Evolutionary conservation across 2,113 vertebrate species (phyloP), one percentile per base, ranked within the genome.

Genomic region (Cyanoramphus novaezelandiae): DNA sequence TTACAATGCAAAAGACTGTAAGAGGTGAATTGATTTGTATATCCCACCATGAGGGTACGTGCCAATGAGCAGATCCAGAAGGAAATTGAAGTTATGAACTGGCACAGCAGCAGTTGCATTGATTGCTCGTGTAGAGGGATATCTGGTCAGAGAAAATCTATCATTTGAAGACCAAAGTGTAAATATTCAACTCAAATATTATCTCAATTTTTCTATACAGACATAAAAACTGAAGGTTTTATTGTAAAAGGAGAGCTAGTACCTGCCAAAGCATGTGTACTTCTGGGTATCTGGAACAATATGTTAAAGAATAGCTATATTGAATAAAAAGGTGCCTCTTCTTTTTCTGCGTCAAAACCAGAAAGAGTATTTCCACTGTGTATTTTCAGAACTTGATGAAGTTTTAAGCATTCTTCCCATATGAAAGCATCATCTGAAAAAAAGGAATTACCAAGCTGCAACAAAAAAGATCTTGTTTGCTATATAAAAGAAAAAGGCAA

Each of bases 371-470:
- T 92, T 95, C 44, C n/a, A 59, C 6, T 53, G 49, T 46, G 20
- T 33, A 44, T 89, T 95, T 92, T 85, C 69, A 96, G 47, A 75
- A 59, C 33, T 59, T 86, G 71, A 85, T 80, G 63, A 88, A 46
- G 17, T 81, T 91, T 94, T 68, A 92, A 90, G 14, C 24, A 31
- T 86, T 67, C 25, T 78, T 86, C 37, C 37, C 46, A 59, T 60
- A 11, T 64, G 55, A 80, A 2, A 77, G 1, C 5, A 63, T 83
- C 37, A 80, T 21, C 47, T 55, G 43, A 92, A 91, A 35, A 77
- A 77, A 83, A 49, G 17, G 44, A 85, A 90, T 82, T 80, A 67
- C 15, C 43, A 67, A 86, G 49, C 11, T 89, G 29, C 24, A 65
- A 65, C 9, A 92, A 72, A 68, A 85, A 57, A 47, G 3, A 15